Evolutionary conservation across 2,888 invertebrate genomes (phyloP).

Genomic region (Drosophila nigricruria): DNA sequence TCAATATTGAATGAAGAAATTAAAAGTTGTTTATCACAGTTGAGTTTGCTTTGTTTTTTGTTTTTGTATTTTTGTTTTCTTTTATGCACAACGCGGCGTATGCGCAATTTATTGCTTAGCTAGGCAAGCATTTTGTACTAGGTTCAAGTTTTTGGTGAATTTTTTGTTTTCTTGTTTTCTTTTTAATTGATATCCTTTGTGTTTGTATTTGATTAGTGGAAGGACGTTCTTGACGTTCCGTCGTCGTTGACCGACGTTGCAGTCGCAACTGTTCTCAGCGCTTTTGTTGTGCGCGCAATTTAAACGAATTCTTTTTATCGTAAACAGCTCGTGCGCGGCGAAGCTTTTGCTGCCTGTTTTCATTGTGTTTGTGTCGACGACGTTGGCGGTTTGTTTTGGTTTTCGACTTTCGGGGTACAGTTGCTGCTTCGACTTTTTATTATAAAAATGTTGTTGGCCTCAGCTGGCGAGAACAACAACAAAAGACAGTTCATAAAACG

Average conservation of each 20-base stretch:
- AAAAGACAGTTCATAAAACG: constrained; percentile 45
- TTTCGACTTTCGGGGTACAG: constrained; percentile 69
- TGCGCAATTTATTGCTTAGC: constrained; percentile 57
- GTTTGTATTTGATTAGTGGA: constrained; percentile 16
- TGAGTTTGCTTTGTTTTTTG: constrained; percentile 46
- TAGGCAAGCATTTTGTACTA: constrained; percentile 61
- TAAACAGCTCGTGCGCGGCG: constrained; percentile 47
- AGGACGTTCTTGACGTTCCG: constrained; percentile 60
- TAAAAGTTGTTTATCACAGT: constrained; percentile 64
- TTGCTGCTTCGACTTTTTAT: constrained; percentile 70
- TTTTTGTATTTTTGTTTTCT: neutral
- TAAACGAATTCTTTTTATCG: constrained; percentile 79
- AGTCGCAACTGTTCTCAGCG: constrained; percentile 69
- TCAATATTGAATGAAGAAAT: constrained; percentile 37
- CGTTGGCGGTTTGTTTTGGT: constrained; percentile 70
- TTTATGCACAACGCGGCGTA: constrained; percentile 58
- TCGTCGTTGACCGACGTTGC: constrained; percentile 71
- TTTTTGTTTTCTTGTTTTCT: constrained; percentile 17
- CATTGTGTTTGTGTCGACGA: constrained; percentile 47
- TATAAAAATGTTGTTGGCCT: constrained; percentile 75
- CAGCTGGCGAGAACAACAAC: constrained; percentile 43
- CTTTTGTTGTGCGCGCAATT: constrained; percentile 75
- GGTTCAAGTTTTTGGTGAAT: constrained; percentile 9
- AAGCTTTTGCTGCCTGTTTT: constrained; percentile 63
- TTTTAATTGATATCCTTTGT: constrained; percentile 26